Evolutionary conservation across 2,113 vertebrate genomes (phyloP), one percentile per base, ranked within the genome.

Genomic region (Nestor notabilis): DNA sequence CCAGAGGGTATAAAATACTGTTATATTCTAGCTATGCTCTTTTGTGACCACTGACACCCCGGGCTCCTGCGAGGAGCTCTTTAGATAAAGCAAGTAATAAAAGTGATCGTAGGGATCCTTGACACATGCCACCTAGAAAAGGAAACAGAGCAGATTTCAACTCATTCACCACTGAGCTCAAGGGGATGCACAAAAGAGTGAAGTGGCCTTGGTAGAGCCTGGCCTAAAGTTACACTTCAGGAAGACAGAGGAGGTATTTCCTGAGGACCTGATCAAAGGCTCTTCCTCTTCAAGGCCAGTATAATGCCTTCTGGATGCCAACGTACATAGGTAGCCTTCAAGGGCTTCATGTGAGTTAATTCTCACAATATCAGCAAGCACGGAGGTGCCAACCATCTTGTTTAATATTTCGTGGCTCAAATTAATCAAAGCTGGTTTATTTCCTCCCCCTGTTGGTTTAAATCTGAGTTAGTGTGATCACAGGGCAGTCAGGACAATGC

Each of bases 181-280:
- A 97, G 94, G 96, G 81, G 91, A 92, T 84, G 69, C 83, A 97
- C 89, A 97, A 97, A 97, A 94, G 93, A 95, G 53, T 95, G 89
- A 95, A 97, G 95, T 96, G 95, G 95, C 87, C 83, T 92, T 95
- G 92, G 89, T 91, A 49, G 81, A 94, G 60, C 77, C 58, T 89
- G 89, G 95, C 89, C 95, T 96, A 76, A 96, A 97, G 94, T 93
- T 96, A 79, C 94, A 89, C 92, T 96, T 97, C 95, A 93, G 93
- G 91, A 94, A 85, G 77, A 89, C 3, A 7, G 70, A 91, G 91
- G 70, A 93, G 87, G 50, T 55, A 69, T 93, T 97, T 96, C 79
- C 92, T 1, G 47, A 95, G 94, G 81, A 89, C 74, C 56, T 76
- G 74, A 96, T 95, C 91, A 96, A 97, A 96, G 80, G 66, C 69